Conservation (phyloP, 2,888 invertebrate genomes). For the Drosophila quasianomalipes region DNA sequence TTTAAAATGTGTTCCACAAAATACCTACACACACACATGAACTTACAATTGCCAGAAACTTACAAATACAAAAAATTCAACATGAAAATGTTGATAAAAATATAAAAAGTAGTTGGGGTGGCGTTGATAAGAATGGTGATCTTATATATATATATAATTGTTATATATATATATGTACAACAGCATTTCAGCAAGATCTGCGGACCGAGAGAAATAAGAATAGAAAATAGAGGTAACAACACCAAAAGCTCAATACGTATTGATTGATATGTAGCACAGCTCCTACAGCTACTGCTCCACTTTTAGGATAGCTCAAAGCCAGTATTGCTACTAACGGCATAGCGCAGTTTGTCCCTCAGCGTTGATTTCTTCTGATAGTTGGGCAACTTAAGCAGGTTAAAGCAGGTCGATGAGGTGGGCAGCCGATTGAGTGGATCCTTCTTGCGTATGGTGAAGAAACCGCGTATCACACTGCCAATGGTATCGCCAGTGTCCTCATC, state of each 20-base stretch:
- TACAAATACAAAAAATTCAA: slow-evolving; percentile 49
- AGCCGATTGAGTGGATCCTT: slow-evolving; percentile 97
- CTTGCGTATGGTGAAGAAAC: slow-evolving; percentile 98
- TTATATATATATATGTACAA: slow-evolving; percentile 27
- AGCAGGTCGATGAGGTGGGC: slow-evolving; percentile 99
- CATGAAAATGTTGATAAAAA: slow-evolving; percentile 51
- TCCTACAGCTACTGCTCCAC: neutral
- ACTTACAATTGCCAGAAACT: slow-evolving; percentile 38
- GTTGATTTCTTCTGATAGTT: slow-evolving; percentile 99
- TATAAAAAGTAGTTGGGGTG: slow-evolving; percentile 19
- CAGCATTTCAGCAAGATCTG: slow-evolving; percentile 43
- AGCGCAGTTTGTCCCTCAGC: slow-evolving; percentile 96
- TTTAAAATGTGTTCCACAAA: slow-evolving; percentile 40
- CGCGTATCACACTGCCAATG: slow-evolving; percentile 96
- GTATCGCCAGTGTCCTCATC: slow-evolving; percentile 94
- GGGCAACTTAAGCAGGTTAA: slow-evolving; percentile 98
- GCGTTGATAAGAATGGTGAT: slow-evolving; percentile 9
- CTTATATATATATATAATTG: neutral
- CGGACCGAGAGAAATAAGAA: slow-evolving; percentile 1
- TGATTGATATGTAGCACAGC: slow-evolving; percentile 53
- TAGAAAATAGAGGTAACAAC: slow-evolving; percentile 40
- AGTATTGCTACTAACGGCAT: slow-evolving; percentile 98
- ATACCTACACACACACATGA: slow-evolving; percentile 24
- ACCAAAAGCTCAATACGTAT: slow-evolving; percentile 42
- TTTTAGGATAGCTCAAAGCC: slow-evolving; percentile 98